These are phyloP conservation scores for Thunnus thynnus DNA, from an alignment of 2,113 vertebrate species.

Conservation along the genomic window DNA sequence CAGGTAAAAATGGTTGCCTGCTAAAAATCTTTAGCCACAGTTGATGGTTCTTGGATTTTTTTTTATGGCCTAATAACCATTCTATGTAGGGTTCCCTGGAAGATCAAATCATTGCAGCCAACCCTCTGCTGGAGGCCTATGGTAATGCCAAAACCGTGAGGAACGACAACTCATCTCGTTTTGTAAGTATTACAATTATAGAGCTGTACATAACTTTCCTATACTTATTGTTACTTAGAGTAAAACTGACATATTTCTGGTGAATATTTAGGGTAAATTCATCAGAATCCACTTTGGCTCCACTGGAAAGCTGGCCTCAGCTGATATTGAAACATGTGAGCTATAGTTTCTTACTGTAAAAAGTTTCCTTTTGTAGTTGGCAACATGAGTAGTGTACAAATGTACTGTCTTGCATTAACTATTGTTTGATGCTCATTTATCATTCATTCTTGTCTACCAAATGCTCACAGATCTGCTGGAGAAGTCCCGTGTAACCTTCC, in stretches of 20 bases:
- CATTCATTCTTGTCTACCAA: neutral
- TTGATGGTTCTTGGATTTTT: neutral
- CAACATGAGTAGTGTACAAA: neutral
- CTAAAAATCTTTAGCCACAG: neutral
- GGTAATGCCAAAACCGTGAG: slow-evolving; percentile 91
- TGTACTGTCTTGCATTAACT: neutral
- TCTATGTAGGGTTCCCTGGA: slow-evolving; percentile 88
- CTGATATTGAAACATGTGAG: slow-evolving; percentile 97
- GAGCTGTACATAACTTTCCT: neutral
- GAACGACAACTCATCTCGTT: slow-evolving; percentile 90
- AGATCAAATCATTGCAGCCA: slow-evolving; percentile 87
- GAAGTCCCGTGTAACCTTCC: slow-evolving; percentile 79
- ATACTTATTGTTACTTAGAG: neutral
- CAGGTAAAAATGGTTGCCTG: slow-evolving; percentile 78
- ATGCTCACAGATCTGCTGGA: slow-evolving; percentile 80
- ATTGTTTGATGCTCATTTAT: neutral
- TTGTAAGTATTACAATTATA: slow-evolving; percentile 80
- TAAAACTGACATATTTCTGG: slow-evolving; percentile 18
- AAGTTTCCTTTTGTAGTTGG: neutral
- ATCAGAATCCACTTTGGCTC: slow-evolving; percentile 94
- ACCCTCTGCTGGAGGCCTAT: slow-evolving; percentile 87
- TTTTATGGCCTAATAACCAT: neutral
- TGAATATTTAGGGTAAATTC: slow-evolving; percentile 88
- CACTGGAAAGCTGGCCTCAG: slow-evolving; percentile 92
- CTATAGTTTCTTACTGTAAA: slow-evolving; percentile 26